phyloP scores from a whole-genome alignment of 2,888 invertebrate genomes.

The Podabrus alpinus region DNA sequence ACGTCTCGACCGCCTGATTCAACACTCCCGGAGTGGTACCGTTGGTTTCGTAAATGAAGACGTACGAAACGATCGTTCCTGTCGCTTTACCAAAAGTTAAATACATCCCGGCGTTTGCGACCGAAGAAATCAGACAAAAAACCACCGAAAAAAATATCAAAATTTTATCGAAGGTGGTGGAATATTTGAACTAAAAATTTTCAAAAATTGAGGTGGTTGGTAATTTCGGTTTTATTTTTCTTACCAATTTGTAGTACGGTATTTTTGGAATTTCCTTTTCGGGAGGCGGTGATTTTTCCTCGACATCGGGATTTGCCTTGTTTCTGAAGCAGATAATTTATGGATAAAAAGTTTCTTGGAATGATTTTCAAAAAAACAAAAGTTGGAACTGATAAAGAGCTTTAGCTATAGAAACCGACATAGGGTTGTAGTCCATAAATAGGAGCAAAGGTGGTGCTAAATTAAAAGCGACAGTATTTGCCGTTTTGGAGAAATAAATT shows the following conservation, averaged over 20 bases:
- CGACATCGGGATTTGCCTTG: background rate
- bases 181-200: conserved; percentile 66
- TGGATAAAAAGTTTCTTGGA: no score
- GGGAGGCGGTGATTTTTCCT: background rate
- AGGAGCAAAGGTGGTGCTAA: no score
- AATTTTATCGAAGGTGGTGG: conserved; percentile 62
- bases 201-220: background rate
- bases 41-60: background rate
- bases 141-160: no score
- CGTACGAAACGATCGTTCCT: conserved; percentile 61
- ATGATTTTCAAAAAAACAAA: no score
- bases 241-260: no score
- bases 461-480: no score
- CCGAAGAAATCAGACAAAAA: conserved; percentile 63
- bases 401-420: no score
- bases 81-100: conserved; percentile 69
- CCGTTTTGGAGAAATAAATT: no score
- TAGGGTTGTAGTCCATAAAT: no score
- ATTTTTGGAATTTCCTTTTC: background rate
- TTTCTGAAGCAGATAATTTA: background rate
- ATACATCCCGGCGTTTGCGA: conserved; percentile 70
- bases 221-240: no score
- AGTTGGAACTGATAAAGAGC: no score
- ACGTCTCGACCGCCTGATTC: conserved; percentile 50
- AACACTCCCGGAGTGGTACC: background rate